Evolutionary conservation across 2,113 vertebrate genomes (phyloP).

Genomic region (Pelecanoides urinatrix): DNA sequence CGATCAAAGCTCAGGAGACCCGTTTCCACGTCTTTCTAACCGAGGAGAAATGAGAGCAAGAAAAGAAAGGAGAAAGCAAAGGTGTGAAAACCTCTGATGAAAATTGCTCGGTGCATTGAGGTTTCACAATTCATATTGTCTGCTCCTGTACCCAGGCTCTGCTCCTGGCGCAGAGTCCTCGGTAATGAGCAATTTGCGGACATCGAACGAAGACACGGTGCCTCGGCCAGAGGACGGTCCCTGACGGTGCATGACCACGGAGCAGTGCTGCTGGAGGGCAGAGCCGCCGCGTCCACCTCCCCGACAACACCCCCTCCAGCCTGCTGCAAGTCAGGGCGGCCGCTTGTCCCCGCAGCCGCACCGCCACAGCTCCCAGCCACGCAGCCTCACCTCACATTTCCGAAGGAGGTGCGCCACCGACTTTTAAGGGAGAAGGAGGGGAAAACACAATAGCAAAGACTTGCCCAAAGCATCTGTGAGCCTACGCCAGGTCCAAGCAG

Average conservation of each 20-base stretch:
- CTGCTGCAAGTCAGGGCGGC: background rate
- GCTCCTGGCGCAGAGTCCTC: background rate
- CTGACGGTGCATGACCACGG: rapidly evolving
- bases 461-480: background rate
- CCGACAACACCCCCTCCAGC: background rate
- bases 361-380: background rate
- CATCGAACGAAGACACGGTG: background rate
- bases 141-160: background rate
- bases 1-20: background rate
- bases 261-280: background rate
- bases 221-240: background rate
- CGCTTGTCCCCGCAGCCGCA: background rate
- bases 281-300: background rate
- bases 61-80: background rate
- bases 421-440: background rate
- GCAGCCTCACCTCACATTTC: rapidly evolving
- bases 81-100: background rate
- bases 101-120: background rate
- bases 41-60: background rate
- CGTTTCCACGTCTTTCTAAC: background rate
- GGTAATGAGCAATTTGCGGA: background rate
- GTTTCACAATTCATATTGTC: background rate
- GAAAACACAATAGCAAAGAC: background rate
- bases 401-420: background rate
- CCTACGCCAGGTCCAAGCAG: background rate